phyloP scores from a whole-genome alignment of 1,140 invertebrate genomes.

The Drusus annulatus region DNA sequence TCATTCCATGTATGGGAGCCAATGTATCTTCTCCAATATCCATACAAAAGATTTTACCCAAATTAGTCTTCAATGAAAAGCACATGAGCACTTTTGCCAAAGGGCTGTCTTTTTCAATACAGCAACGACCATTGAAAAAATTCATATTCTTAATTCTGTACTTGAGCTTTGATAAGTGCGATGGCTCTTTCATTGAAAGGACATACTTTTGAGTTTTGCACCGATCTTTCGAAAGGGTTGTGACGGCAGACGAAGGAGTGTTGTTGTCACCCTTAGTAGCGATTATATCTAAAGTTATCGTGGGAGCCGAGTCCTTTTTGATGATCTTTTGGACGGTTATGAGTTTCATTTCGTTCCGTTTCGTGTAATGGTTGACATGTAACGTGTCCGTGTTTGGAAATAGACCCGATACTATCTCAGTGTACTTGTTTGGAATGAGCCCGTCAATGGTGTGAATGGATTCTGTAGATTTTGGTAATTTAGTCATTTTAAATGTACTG shows the following conservation, averaged over 20 bases:
- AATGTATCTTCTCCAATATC: constrained; percentile 64
- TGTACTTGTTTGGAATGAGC: constrained; percentile 52
- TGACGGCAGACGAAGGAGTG: neutral
- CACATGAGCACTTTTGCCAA: constrained; percentile 48
- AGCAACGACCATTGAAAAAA: constrained; percentile 16
- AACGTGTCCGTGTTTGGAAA: constrained; percentile 43
- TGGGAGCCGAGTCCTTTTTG: constrained; percentile 45
- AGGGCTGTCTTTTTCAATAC: constrained; percentile 39
- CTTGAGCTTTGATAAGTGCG: constrained; percentile 11
- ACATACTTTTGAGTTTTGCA: constrained; percentile 48
- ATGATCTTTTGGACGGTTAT: constrained; percentile 50
- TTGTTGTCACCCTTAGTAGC: constrained; percentile 21
- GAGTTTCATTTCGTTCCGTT: constrained; percentile 46
- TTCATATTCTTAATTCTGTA: constrained; percentile 25
- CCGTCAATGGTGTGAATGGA: constrained; percentile 50
- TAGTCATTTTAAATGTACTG: constrained; percentile 19
- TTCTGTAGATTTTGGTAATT: constrained; percentile 43
- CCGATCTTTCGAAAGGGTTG: constrained; percentile 33
- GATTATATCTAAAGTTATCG: constrained; percentile 50
- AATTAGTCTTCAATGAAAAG: constrained; percentile 59
- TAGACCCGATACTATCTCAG: constrained; percentile 50
- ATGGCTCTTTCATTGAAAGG: constrained; percentile 27
- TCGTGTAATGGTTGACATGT: constrained; percentile 15
- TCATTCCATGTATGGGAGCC: constrained; percentile 65
- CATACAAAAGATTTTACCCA: constrained; percentile 58